Conservation (phyloP, 2,113 vertebrate species). For the Bubo blakistoni region DNA sequence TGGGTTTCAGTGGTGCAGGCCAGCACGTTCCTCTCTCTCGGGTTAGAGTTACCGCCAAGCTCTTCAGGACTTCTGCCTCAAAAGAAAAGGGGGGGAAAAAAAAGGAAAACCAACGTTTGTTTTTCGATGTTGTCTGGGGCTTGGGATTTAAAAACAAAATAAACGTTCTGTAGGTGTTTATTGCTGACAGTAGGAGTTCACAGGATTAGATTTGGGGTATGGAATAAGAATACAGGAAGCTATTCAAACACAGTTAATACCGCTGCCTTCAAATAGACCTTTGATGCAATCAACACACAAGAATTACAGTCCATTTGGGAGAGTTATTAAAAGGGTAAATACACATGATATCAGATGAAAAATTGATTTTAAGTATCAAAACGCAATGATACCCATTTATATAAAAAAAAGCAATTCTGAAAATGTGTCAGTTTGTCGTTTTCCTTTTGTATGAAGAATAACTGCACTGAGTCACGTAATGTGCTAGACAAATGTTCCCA, state of each 20-base stretch:
- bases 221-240: background rate
- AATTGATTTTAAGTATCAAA: background rate
- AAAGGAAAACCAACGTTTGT: background rate
- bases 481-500: constrained; percentile 5
- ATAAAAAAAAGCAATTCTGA: background rate
- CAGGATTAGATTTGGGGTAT: background rate
- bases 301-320: background rate
- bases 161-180: constrained; percentile 2
- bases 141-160: constrained; percentile 7
- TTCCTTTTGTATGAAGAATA: constrained; percentile 32
- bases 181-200: constrained; percentile 23
- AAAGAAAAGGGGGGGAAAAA: background rate
- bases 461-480: constrained; percentile 33
- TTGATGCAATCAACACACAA: background rate
- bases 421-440: constrained; percentile 11
- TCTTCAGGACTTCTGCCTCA: background rate
- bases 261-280: background rate
- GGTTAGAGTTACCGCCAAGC: background rate
- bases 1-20: background rate
- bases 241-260: background rate
- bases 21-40: background rate
- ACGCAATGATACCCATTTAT: background rate
- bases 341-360: background rate
- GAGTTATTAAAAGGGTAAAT: background rate
- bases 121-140: background rate